Conservation (phyloP, 2,888 invertebrate species). For the Tetramorium bicarinatum region DNA sequence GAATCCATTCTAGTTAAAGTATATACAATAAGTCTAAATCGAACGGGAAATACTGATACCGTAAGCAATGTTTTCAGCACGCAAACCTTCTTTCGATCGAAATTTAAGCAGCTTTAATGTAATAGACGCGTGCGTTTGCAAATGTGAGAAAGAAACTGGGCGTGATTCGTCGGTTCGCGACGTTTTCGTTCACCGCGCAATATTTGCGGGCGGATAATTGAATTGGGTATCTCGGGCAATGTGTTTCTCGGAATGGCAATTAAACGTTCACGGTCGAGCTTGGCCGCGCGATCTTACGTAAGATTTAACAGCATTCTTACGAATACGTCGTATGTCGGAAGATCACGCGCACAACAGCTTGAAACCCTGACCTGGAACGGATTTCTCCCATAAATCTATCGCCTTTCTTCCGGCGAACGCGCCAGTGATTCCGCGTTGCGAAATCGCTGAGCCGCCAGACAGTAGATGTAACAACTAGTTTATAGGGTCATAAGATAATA, state of each 20-base stretch:
- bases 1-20: conserved; percentile 5
- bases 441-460: conserved; percentile 18
- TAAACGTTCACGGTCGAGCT: conserved; percentile 62
- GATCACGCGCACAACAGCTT: conserved; percentile 22
- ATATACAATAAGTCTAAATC: conserved; percentile 13
- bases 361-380: conserved; percentile 47
- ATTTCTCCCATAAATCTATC: conserved; percentile 54
- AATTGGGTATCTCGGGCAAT: conserved; percentile 50
- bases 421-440: conserved; percentile 40
- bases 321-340: conserved; percentile 31
- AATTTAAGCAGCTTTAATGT: conserved; percentile 2
- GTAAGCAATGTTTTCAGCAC: not conserved
- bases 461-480: conserved; percentile 18
- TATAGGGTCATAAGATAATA: not conserved
- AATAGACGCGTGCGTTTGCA: not conserved
- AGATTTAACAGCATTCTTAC: conserved; percentile 46
- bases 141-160: conserved; percentile 13
- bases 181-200: conserved; percentile 51
- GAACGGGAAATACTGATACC: not conserved
- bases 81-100: conserved; percentile 6
- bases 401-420: conserved; percentile 42
- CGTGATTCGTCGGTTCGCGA: conserved; percentile 32
- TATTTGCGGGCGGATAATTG: conserved; percentile 61
- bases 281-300: conserved; percentile 45
- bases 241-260: conserved; percentile 54